Evolutionary conservation across 2,113 vertebrate species (phyloP).

Genomic region (Nothocercus nigrocapillus): DNA sequence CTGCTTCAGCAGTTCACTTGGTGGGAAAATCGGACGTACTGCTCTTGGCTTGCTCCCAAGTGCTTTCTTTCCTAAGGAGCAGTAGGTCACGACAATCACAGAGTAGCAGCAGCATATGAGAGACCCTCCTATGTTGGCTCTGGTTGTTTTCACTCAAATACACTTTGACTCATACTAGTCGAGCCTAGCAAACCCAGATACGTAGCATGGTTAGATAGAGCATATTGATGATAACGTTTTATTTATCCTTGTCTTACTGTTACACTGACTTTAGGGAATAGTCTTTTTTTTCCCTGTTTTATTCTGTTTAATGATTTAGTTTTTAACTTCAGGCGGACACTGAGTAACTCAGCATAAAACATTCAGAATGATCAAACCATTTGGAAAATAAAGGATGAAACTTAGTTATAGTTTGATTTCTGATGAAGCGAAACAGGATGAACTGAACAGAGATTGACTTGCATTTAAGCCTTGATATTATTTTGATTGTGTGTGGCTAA

Average conservation of each 20-base stretch:
- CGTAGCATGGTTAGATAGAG: not conserved
- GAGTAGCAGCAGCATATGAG: not conserved
- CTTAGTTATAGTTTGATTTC: not conserved
- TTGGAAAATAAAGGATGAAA: not conserved
- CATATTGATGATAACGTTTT: not conserved
- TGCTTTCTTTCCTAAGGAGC: not conserved
- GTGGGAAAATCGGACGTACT: constrained; percentile 59
- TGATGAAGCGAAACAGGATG: not conserved
- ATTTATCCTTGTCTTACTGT: not conserved
- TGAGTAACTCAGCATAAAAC: not conserved
- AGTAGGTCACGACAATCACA: not conserved
- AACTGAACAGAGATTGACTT: not conserved
- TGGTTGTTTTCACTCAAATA: not conserved
- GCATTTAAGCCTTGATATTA: not conserved
- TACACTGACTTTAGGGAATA: not conserved
- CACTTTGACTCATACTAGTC: not conserved
- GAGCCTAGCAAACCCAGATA: not conserved
- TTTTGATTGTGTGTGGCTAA: not conserved
- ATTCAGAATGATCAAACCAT: not conserved
- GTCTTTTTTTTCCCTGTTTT: not conserved
- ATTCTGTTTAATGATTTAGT: not conserved
- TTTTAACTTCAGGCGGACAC: not conserved
- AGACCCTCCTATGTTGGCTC: not conserved
- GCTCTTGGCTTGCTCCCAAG: constrained; percentile 27
- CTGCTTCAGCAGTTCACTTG: constrained; percentile 28